Base-by-base conservation (phyloP, 2,888 invertebrate species). In the Ophion ventricosus region DNA sequence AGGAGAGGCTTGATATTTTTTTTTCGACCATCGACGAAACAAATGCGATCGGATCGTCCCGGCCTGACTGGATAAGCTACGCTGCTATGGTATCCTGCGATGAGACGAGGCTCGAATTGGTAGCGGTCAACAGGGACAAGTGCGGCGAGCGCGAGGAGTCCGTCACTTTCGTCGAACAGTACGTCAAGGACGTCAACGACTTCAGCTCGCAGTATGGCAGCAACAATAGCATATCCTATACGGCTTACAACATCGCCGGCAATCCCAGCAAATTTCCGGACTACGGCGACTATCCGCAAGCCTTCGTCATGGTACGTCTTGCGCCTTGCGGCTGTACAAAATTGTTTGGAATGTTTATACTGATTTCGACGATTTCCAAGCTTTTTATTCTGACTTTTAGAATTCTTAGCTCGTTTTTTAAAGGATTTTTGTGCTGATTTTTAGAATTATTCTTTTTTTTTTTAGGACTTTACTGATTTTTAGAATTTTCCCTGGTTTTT, bases 161-260 rank as follows among this genome's bases (percentile, higher is more conserved):
- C 49, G 91, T 92, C 74, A 86, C 93, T 87, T 94, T 95, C 89
- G 93, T 97, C 56, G 96, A 97, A 90, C 97, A 97, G 91, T 98
- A 96, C 93, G 98, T 96, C 1, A 95, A 96, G 89, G 95, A 95
- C 91, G 97, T 98, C 61, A 94, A 96, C 66, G 97, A 97, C 92
- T 98, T 97, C 92, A 97, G 97, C 92, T 98, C 98, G 0, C 97
- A 97, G 94, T 98, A 98, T 94, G 98, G 98, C 84, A 97, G 96
- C 92, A 96, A 96, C 93, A 96, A 96, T 85, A 97, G 97, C 94
- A 97, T 97, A 91, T 98, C 97, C 0, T 98, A 98, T 91, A 97
- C 97, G 3, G 98, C 98, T 5, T 95, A 96, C 75, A 98, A 98
- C 94, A 95, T 98, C 80, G 96, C 96, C 74, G 98, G 98, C 10